Conservation (phyloP, 2,888 invertebrate species). For the Sipha maydis region DNA sequence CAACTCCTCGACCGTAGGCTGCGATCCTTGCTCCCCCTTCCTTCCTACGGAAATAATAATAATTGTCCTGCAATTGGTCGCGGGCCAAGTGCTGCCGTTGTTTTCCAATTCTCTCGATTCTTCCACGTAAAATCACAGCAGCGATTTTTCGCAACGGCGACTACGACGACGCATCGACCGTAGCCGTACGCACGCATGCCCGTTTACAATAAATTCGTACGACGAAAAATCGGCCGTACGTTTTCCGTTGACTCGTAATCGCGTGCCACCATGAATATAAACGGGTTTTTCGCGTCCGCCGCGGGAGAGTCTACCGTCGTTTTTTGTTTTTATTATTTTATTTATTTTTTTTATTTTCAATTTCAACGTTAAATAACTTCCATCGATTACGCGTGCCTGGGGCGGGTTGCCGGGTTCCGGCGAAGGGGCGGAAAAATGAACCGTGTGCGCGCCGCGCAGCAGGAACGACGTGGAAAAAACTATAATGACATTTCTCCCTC, state of each 20-base stretch:
- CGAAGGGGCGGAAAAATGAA: background rate
- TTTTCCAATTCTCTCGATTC: slow-evolving; percentile 33
- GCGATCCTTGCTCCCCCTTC: too few species aligned
- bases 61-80: slow-evolving; percentile 11
- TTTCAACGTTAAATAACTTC: slow-evolving; percentile 57
- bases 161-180: background rate
- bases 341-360: slow-evolving; percentile 37
- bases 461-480: slow-evolving; percentile 8
- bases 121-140: slow-evolving; percentile 9
- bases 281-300: slow-evolving; percentile 16
- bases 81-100: slow-evolving; percentile 3
- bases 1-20: too few species aligned
- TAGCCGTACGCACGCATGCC: background rate
- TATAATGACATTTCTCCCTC: slow-evolving; percentile 45
- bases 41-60: background rate
- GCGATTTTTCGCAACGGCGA: background rate
- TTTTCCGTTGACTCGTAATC: background rate
- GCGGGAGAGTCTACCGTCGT: background rate
- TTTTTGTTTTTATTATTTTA: slow-evolving; percentile 2
- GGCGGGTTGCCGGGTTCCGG: background rate
- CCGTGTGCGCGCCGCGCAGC: background rate
- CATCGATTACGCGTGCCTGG: slow-evolving; percentile 37
- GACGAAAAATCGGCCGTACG: slow-evolving; percentile 8
- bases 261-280: slow-evolving; percentile 36
- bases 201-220: background rate